phyloP scores from a whole-genome alignment of 1,140 invertebrate species.

The Zophobas morio region DNA sequence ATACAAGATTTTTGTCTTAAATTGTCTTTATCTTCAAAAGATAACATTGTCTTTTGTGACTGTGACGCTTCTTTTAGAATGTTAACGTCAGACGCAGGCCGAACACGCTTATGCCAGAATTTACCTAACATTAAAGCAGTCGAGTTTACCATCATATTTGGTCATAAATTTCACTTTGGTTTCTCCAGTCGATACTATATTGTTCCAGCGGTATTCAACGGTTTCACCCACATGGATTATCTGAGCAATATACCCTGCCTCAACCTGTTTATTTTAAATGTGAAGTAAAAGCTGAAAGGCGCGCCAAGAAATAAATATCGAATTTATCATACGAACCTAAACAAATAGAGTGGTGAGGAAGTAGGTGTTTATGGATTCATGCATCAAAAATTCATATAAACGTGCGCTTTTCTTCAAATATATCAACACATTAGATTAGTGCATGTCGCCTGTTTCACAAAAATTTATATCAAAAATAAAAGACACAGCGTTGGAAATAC shows the following conservation, averaged over 20 bases:
- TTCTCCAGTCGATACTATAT: constrained; percentile 46
- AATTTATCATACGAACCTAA: constrained; percentile 45
- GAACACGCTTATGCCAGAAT: constrained; percentile 46
- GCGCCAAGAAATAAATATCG: constrained; percentile 45
- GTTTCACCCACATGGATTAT: constrained; percentile 49
- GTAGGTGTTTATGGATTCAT: constrained; percentile 28
- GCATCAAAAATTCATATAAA: constrained; percentile 11
- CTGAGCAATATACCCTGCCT: constrained; percentile 36
- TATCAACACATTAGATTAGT: constrained; percentile 5
- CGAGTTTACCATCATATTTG: constrained; percentile 43
- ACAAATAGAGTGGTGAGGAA: constrained; percentile 36
- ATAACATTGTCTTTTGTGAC: constrained; percentile 47
- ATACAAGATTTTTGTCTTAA: constrained; percentile 33
- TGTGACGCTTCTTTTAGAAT: constrained; percentile 43
- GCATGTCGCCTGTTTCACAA: background rate
- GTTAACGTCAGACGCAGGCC: constrained; percentile 46
- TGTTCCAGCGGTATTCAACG: constrained; percentile 47
- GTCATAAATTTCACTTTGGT: constrained; percentile 49
- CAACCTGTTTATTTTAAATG: constrained; percentile 45
- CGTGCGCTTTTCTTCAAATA: constrained; percentile 13
- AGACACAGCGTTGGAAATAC: no score
- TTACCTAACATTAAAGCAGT: constrained; percentile 46
- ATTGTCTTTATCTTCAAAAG: constrained; percentile 38
- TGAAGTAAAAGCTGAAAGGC: constrained; percentile 29
- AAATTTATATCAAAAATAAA: background rate